phyloP scores from a whole-genome alignment of 2,888 invertebrate genomes.

The Atrina japonica region DNA sequence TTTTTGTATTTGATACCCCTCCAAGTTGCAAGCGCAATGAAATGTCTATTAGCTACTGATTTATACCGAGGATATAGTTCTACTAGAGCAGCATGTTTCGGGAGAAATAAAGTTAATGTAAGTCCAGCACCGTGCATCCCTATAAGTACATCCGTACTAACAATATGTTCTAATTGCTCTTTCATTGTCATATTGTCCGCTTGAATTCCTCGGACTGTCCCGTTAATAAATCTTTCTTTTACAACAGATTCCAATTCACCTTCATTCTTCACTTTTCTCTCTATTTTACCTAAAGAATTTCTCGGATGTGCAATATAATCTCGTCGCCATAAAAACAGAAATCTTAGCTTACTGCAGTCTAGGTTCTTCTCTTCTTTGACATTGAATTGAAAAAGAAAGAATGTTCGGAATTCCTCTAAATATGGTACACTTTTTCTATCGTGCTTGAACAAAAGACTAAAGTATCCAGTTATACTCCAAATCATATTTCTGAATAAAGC shows the following conservation, averaged over 20 bases:
- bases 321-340: constrained; percentile 77
- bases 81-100: constrained; percentile 71
- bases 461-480: constrained; percentile 76
- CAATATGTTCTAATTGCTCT: constrained; percentile 70
- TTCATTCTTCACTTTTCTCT: constrained; percentile 78
- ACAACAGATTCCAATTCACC: constrained; percentile 67
- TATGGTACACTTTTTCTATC: constrained; percentile 62
- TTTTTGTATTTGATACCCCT: constrained; percentile 24
- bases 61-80: constrained; percentile 75
- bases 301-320: constrained; percentile 79
- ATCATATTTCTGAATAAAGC: constrained; percentile 61
- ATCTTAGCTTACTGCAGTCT: constrained; percentile 67
- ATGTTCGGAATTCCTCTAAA: constrained; percentile 72
- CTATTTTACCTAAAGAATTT: constrained; percentile 74
- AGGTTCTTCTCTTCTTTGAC: constrained; percentile 45
- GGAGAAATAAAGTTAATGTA: constrained; percentile 76
- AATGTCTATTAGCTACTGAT: constrained; percentile 67
- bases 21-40: constrained; percentile 61
- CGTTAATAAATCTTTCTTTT: constrained; percentile 51
- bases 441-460: constrained; percentile 72
- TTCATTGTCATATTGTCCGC: constrained; percentile 72
- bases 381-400: constrained; percentile 67
- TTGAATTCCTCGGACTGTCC: constrained; percentile 66
- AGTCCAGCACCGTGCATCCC: constrained; percentile 80
- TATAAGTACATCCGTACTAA: constrained; percentile 73